Evolutionary conservation across 2,113 vertebrate genomes (phyloP).

Genomic region (Colaptes auratus): DNA sequence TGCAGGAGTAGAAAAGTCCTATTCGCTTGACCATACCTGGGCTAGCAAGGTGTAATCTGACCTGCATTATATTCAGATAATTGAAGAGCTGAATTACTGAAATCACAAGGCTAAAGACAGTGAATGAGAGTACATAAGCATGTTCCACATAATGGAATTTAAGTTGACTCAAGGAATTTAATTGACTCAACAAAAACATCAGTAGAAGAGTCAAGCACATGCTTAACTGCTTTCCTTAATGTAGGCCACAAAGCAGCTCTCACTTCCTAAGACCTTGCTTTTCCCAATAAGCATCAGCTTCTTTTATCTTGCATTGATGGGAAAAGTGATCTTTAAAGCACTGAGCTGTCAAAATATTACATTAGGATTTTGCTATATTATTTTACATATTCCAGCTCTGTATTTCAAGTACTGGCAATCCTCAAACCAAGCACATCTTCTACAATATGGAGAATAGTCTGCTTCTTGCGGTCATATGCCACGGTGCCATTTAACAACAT

Average conservation of each 20-base stretch:
- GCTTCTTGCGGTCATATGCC: not conserved
- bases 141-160: not conserved
- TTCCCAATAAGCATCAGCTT: not conserved
- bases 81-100: not conserved
- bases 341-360: not conserved
- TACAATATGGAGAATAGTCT: constrained; percentile 15
- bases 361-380: not conserved
- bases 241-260: not conserved
- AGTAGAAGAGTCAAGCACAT: not conserved
- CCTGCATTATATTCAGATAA: not conserved
- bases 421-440: not conserved
- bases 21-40: not conserved
- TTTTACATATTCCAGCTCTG: not conserved
- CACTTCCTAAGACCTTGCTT: not conserved
- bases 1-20: not conserved
- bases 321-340: not conserved
- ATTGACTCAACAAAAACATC: not conserved
- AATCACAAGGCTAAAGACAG: not conserved
- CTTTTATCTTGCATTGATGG: not conserved
- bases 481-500: constrained; percentile 23
- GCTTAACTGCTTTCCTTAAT: not conserved
- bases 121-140: not conserved
- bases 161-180: not conserved
- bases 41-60: not conserved
- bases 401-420: constrained; percentile 21